A percentile compares a stretch with the other conserved stretches of the same genome.
These are phyloP conservation scores for Nomada lathburiana DNA, from an alignment of 2,888 invertebrate genomes.

Conservation along the genomic window DNA sequence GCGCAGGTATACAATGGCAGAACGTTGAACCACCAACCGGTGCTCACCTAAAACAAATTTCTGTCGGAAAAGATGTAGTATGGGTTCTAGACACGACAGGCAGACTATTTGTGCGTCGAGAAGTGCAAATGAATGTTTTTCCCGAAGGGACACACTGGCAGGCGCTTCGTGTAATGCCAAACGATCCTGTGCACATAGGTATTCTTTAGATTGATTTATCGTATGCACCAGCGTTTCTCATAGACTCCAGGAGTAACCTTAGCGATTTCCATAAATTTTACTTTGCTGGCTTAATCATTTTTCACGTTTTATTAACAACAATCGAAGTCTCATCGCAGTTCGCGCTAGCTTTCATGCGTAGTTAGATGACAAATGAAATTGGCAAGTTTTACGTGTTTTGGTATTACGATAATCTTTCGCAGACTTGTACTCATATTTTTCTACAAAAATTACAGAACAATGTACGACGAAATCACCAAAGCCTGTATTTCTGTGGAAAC, in stretches of 20 bases:
- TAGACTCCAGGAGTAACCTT: slow-evolving; percentile 25
- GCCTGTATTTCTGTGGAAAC: slow-evolving; percentile 33
- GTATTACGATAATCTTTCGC: not conserved
- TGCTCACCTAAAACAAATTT: slow-evolving; percentile 90
- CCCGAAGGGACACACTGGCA: slow-evolving; percentile 96
- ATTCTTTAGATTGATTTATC: slow-evolving; percentile 68
- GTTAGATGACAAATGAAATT: slow-evolving; percentile 7
- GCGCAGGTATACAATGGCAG: slow-evolving; percentile 90
- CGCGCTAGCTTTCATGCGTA: slow-evolving; percentile 2
- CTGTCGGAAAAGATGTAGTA: slow-evolving; percentile 89
- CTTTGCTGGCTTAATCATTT: not conserved
- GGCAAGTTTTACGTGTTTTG: slow-evolving; percentile 5
- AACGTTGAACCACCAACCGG: slow-evolving; percentile 90
- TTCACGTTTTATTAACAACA: slow-evolving; percentile 19
- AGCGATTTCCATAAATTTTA: slow-evolving; percentile 9
- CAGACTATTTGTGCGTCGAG: slow-evolving; percentile 91
- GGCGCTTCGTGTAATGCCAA: slow-evolving; percentile 87
- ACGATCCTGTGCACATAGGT: slow-evolving; percentile 86
- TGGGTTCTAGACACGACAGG: slow-evolving; percentile 93
- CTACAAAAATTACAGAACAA: slow-evolving; percentile 43
- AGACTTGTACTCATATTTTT: slow-evolving; percentile 18
- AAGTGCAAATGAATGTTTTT: slow-evolving; percentile 89
- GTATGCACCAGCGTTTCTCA: slow-evolving; percentile 43
- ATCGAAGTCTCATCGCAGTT: not conserved
- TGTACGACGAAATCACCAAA: slow-evolving; percentile 29